Base-by-base conservation (phyloP, 2,113 vertebrate genomes). In the Podarcis cretensis region DNA sequence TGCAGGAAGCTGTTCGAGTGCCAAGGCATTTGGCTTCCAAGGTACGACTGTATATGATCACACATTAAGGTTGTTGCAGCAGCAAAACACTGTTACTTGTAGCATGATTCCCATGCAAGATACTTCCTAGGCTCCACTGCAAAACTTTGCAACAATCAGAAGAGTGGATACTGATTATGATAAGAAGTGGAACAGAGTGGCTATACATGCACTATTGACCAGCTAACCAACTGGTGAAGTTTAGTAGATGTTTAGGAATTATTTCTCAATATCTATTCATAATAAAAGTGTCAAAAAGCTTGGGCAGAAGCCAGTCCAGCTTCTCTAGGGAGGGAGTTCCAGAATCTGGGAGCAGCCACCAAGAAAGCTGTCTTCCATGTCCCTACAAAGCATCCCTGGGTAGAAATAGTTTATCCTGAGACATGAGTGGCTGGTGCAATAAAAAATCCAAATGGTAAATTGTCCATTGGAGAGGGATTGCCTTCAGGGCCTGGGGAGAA, bases 231-330 rank as follows among this genome's bases (percentile, higher is more conserved):
- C n/a, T 80, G 48, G 37, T 43, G 81, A 65, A 0, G 23, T 84
- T 84, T 59, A 74, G n/a, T 84, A 7, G 13, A 2, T 4, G 23
- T 3, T 68, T 73, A 12, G 37, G 68, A 86, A 88, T 1, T 1
- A 35, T 20, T 73, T 16, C 43, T 85, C 30, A 37, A 78, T 84
- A 21, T 74, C 81, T n/a, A 90, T 32, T 3, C 21, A 10, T 7
- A 88, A 66, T 1, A 32, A 5, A 69, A 74, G 83, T 85, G 85
- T 73, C 5, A 63, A 92, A 81, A 90, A 90, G 35, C 37, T 77
- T 63, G 83, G 86, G 85, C 71, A 57, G 82, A 48, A 48, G 48
- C 48, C 48, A 12, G 48, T 48, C 43, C 8, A 48, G 43, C 43
- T 48, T 48, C 48, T 48, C 48, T 48, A 48, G 48, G 48, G 9